A percentile compares a stretch with the other conserved stretches of the same genome.
Evolutionary conservation across 2,888 invertebrate species (phyloP).

Genomic region (Drosophila nigritarsus): DNA sequence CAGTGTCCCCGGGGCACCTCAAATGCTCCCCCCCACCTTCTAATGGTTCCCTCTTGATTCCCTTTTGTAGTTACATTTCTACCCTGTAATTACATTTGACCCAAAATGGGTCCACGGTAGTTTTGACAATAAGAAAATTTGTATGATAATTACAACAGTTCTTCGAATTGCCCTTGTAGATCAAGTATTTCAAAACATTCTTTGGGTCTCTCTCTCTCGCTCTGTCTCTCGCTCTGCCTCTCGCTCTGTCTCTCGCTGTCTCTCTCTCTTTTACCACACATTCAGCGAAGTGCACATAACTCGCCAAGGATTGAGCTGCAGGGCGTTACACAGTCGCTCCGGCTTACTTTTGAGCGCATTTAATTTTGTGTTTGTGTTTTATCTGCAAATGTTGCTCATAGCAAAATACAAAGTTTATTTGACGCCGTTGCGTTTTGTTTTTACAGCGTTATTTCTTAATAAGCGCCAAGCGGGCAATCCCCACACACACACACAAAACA

Average conservation of each 20-base stretch:
- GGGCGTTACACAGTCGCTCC: constrained; percentile 20
- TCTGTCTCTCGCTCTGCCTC: no score
- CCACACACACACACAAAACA: neutral
- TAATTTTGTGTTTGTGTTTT: constrained; percentile 19
- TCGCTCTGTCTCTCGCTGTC: neutral
- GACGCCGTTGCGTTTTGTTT: constrained; percentile 74
- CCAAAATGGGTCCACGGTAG: neutral
- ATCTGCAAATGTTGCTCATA: constrained; percentile 54
- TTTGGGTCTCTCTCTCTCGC: neutral
- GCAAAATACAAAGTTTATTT: constrained; percentile 72
- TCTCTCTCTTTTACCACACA: neutral
- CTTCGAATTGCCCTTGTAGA: neutral
- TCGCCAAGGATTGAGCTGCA: neutral
- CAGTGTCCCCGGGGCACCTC: constrained; percentile 54
- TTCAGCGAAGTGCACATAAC: neutral
- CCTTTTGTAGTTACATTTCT: constrained; percentile 19
- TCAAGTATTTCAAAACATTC: neutral
- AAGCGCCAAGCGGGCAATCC: constrained; percentile 44
- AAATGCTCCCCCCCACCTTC: constrained; percentile 34
- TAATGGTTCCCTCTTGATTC: constrained; percentile 28
- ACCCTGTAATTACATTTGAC: constrained; percentile 23
- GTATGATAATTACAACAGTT: neutral
- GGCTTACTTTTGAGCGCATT: neutral
- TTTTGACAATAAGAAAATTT: neutral
- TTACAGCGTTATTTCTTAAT: constrained; percentile 72